Evolutionary conservation across 2,113 vertebrate species (phyloP).

Genomic region (Ginglymostoma cirratum): DNA sequence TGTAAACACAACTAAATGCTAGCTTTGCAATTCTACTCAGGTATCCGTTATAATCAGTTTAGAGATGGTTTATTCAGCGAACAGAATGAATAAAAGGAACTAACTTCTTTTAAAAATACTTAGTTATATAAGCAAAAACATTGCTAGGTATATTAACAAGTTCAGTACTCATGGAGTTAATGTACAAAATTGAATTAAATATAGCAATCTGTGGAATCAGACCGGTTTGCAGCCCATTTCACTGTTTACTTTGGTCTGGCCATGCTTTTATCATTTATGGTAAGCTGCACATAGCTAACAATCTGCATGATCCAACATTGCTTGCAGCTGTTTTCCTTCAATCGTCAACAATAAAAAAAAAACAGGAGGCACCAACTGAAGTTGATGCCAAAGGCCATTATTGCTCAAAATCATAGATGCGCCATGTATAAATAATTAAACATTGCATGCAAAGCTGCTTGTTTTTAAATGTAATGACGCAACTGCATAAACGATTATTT

Average conservation of each 20-base stretch:
- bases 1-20: background rate
- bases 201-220: background rate
- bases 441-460: background rate
- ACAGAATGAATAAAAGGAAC: background rate
- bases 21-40: background rate
- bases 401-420: background rate
- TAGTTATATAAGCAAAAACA: background rate
- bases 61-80: background rate
- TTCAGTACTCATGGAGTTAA: background rate
- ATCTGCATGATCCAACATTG: slow-evolving; percentile 27
- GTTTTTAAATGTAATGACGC: background rate
- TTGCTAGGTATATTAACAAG: background rate
- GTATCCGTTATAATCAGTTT: background rate
- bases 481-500: background rate
- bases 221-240: background rate
- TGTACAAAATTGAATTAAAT: background rate
- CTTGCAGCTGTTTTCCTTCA: slow-evolving; percentile 32
- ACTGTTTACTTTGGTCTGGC: slow-evolving; percentile 1
- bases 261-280: slow-evolving; percentile 25
- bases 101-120: background rate
- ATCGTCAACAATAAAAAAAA: slow-evolving; percentile 1
- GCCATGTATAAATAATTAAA: slow-evolving; percentile 12
- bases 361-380: background rate
- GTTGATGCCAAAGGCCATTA: background rate
- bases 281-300: slow-evolving; percentile 18